These are phyloP conservation scores for Episyrphus balteatus DNA, from an alignment of 1,140 invertebrate species.

Conservation along the genomic window DNA sequence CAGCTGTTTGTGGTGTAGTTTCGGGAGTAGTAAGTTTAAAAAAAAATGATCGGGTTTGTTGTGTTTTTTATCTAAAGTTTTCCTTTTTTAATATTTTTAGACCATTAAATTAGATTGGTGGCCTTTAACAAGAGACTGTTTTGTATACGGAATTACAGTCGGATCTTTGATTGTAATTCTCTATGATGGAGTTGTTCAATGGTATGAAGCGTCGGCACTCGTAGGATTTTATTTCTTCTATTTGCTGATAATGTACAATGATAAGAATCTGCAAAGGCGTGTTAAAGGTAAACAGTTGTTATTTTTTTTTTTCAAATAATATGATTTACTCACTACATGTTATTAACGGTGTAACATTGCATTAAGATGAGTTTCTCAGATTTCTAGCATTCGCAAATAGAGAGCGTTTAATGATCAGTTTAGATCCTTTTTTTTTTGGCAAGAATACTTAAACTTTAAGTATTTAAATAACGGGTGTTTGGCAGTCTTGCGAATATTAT, in stretches of 20 bases:
- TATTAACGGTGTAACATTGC: too few relatives aligned
- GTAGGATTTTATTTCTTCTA: neutral
- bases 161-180: neutral
- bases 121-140: conserved; percentile 72
- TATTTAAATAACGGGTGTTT: too few relatives aligned
- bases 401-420: too few relatives aligned
- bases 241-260: neutral
- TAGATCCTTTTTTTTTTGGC: too few relatives aligned
- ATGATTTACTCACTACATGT: neutral
- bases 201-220: neutral
- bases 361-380: too few relatives aligned
- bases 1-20: conserved; percentile 73
- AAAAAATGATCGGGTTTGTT: too few relatives aligned
- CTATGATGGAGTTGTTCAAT: neutral
- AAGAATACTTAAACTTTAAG: too few relatives aligned
- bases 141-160: conserved; percentile 58
- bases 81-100: neutral
- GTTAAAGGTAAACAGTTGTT: neutral
- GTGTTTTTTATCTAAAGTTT: neutral
- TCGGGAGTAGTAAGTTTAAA: neutral
- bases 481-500: too few relatives aligned
- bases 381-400: too few relatives aligned
- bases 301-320: neutral
- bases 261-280: neutral
- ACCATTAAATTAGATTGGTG: conserved; percentile 71